These are phyloP conservation scores for Ornithorhynchus anatinus DNA, from an alignment of 2,113 vertebrate species.

Conservation along the genomic window DNA sequence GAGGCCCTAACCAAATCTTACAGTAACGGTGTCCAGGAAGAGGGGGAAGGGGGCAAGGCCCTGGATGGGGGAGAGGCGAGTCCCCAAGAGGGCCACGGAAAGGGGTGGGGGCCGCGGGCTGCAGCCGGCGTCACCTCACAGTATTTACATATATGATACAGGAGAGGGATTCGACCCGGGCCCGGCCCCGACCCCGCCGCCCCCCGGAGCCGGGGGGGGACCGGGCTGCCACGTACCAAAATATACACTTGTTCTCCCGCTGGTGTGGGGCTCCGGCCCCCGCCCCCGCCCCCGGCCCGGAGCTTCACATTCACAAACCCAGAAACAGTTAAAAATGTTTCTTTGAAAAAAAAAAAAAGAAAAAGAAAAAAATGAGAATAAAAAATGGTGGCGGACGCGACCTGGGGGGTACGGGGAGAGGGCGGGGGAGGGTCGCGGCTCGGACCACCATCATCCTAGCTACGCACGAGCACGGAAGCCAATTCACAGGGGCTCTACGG, in stretches of 20 bases:
- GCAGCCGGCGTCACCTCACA: slow-evolving; percentile 68
- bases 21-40: slow-evolving; percentile 68
- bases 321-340: slow-evolving; percentile 79
- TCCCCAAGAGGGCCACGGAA: slow-evolving; percentile 15
- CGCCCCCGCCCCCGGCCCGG: slow-evolving; percentile 57
- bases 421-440: not conserved
- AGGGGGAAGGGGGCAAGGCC: slow-evolving; percentile 16
- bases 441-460: slow-evolving; percentile 43
- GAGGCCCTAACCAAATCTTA: slow-evolving; percentile 76
- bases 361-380: slow-evolving; percentile 66
- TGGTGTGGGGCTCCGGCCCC: slow-evolving; percentile 51
- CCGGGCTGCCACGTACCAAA: slow-evolving; percentile 86
- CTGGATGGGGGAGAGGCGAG: not conserved
- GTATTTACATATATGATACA: slow-evolving; percentile 98
- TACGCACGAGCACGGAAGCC: slow-evolving; percentile 51
- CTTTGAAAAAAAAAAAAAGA: slow-evolving; percentile 60
- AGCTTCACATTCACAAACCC: slow-evolving; percentile 88
- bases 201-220: slow-evolving; percentile 38
- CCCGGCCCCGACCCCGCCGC: slow-evolving; percentile 51
- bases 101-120: slow-evolving; percentile 39
- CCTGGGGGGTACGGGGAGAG: not conserved
- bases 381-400: too few species aligned
- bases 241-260: slow-evolving; percentile 85
- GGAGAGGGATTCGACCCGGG: slow-evolving; percentile 58
- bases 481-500: slow-evolving; percentile 23